Evolutionary conservation across 2,888 invertebrate genomes (phyloP).

Genomic region (Marasmarcha lunaedactyla): DNA sequence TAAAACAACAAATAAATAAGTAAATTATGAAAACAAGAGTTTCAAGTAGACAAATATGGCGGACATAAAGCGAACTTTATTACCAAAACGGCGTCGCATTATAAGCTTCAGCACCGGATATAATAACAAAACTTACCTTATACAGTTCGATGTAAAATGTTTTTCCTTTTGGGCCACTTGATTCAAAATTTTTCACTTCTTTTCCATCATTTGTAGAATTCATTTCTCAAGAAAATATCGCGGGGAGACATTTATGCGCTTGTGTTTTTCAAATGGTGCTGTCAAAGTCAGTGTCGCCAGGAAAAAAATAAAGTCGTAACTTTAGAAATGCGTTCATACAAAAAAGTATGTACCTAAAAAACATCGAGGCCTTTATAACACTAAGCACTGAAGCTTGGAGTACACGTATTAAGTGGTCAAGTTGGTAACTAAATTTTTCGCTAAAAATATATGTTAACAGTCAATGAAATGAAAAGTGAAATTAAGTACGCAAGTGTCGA

Average conservation of each 20-base stretch:
- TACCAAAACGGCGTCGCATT: slow-evolving; percentile 54
- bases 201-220: slow-evolving; percentile 70
- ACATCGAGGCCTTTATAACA: too few species aligned
- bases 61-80: slow-evolving; percentile 51
- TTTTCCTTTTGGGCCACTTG: slow-evolving; percentile 59
- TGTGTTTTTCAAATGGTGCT: slow-evolving; percentile 66
- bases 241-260: slow-evolving; percentile 70
- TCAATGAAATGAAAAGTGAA: too few species aligned
- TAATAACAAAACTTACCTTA: slow-evolving; percentile 52
- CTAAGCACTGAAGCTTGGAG: too few species aligned
- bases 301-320: too few species aligned
- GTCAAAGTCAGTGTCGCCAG: slow-evolving; percentile 54
- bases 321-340: too few species aligned
- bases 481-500: too few species aligned
- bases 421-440: too few species aligned
- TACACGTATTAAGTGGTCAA: too few species aligned
- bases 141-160: slow-evolving; percentile 62
- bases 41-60: slow-evolving; percentile 62
- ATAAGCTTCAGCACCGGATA: slow-evolving; percentile 22
- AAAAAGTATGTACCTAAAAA: too few species aligned
- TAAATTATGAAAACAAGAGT: slow-evolving; percentile 48
- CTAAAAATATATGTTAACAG: too few species aligned
- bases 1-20: background rate
- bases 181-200: slow-evolving; percentile 65
- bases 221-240: slow-evolving; percentile 70